A percentile compares a stretch with the other conserved stretches of the same genome.
phyloP scores from a whole-genome alignment of 2,797 vertebrate species.

The Mareca penelope region DNA sequence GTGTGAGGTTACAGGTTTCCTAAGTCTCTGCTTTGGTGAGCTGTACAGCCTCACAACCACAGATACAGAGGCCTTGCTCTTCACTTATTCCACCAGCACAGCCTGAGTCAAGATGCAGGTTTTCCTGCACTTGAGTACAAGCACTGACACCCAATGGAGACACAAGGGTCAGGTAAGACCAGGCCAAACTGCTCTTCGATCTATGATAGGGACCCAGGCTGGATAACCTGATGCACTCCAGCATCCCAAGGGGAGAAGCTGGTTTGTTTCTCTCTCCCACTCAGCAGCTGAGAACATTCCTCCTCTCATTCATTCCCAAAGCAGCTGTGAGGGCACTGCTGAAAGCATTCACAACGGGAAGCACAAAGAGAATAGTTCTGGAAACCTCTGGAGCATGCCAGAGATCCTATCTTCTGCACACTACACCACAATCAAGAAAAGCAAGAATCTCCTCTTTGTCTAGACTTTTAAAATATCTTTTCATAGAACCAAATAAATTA shows the following conservation, averaged over 20 bases:
- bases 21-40: not conserved
- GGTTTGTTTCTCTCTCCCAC: not conserved
- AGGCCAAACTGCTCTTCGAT: not conserved
- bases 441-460: not conserved
- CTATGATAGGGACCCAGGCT: not conserved
- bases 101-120: fast-evolving
- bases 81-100: not conserved
- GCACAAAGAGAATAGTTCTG: not conserved
- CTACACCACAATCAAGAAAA: not conserved
- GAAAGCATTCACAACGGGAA: not conserved
- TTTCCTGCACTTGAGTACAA: not conserved
- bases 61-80: not conserved
- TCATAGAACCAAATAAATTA: not conserved
- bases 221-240: not conserved
- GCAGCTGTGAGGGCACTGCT: not conserved
- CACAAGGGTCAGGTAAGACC: not conserved
- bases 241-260: not conserved
- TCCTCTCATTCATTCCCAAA: not conserved
- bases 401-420: not conserved
- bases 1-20: not conserved
- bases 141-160: fast-evolving
- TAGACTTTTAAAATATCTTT: not conserved
- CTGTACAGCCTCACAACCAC: not conserved
- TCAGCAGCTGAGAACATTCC: not conserved
- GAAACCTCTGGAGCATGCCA: not conserved